phyloP scores from a whole-genome alignment of 2,888 invertebrate species.

The Hirtodrosophila alboralis region DNA sequence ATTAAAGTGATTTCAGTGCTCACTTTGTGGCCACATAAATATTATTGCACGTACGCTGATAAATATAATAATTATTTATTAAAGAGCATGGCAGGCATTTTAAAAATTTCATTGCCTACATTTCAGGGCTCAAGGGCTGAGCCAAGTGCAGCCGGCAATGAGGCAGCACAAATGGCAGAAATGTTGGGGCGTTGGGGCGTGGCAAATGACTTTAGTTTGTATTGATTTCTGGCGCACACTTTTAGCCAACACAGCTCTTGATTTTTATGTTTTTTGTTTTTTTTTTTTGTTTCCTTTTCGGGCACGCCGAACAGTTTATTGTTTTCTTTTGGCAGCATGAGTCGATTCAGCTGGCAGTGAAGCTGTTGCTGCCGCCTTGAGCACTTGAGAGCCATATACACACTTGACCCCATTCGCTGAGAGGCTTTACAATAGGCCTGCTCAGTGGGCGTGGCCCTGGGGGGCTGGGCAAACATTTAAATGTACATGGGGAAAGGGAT shows the following conservation, averaged over 20 bases:
- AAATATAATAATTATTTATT: constrained; percentile 27
- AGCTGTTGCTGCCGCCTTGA: constrained; percentile 52
- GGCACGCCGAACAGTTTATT: constrained; percentile 63
- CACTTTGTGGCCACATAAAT: constrained; percentile 17
- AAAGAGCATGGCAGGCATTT: constrained; percentile 4
- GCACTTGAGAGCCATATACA: constrained; percentile 70
- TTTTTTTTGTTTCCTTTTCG: constrained; percentile 39
- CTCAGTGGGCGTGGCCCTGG: constrained; percentile 24
- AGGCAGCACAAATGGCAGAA: constrained; percentile 35
- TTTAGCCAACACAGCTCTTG: background rate
- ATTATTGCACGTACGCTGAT: constrained; percentile 5
- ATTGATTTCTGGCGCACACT: constrained; percentile 59
- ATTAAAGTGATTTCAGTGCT: constrained; percentile 16
- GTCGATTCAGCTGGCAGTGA: constrained; percentile 30
- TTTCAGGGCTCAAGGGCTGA: constrained; percentile 32
- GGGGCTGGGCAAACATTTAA: constrained; percentile 43
- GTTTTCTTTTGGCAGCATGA: constrained; percentile 63
- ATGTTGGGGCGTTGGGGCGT: constrained; percentile 45
- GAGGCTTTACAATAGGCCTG: constrained; percentile 62
- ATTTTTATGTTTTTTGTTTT: constrained; percentile 13
- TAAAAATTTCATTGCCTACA: constrained; percentile 55
- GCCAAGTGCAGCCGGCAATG: constrained; percentile 27
- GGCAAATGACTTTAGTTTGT: constrained; percentile 48
- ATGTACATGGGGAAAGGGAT: constrained; percentile 40
- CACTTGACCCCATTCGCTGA: constrained; percentile 69